Percentiles rank a stretch among this genome's conserved stretches.
Conservation (phyloP, 2,113 vertebrate genomes). For the Mobula hypostoma region DNA sequence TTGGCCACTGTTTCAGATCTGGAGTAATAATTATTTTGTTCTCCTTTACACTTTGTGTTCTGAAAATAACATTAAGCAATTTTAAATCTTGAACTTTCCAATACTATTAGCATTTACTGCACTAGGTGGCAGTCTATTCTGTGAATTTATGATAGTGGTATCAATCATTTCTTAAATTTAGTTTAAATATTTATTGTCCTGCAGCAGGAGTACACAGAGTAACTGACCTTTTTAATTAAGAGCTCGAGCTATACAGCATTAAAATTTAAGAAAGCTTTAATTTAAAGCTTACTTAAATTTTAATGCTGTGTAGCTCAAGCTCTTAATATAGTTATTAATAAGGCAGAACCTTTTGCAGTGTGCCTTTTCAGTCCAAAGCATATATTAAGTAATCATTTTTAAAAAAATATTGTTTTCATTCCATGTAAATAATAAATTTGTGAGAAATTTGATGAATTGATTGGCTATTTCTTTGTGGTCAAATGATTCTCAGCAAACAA, state of each 20-base stretch:
- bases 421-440: neutral
- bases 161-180: neutral
- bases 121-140: constrained; percentile 31
- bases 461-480: neutral
- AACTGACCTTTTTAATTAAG: neutral
- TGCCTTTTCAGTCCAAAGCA: no score
- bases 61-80: no score
- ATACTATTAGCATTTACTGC: neutral
- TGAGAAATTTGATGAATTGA: neutral
- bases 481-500: no score
- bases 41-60: no score
- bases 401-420: neutral
- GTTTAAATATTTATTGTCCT: neutral
- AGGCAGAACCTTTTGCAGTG: neutral
- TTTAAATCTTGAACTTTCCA: neutral
- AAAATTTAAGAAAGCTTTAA: neutral
- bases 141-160: neutral
- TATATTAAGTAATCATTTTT: neutral
- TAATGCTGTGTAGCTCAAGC: neutral
- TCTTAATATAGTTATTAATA: neutral
- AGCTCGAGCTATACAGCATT: neutral
- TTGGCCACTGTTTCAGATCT: no score
- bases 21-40: no score
- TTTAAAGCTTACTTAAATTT: neutral
- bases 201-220: neutral